A percentile compares a stretch with the other conserved stretches of the same genome.
phyloP scores from a whole-genome alignment of 2,797 vertebrate species.

The Fundulus diaphanus region DNA sequence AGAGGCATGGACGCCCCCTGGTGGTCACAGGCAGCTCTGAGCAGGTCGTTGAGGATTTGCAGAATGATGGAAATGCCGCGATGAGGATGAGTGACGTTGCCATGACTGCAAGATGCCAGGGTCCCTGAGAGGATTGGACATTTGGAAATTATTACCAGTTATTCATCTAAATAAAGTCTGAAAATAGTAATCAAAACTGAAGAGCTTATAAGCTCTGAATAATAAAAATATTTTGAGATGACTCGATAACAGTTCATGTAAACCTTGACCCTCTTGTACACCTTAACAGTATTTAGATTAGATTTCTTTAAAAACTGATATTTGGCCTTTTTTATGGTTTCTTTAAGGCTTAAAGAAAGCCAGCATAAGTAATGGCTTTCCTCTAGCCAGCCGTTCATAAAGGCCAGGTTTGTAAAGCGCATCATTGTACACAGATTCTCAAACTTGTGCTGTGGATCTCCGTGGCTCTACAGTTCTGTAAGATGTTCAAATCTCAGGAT shows the following conservation, averaged over 20 bases:
- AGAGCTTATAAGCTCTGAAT: too few relatives aligned
- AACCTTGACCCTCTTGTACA: not conserved
- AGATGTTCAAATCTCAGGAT: not conserved
- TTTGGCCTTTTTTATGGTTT: not conserved
- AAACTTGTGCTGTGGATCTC: not conserved
- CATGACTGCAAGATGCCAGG: slow-evolving; percentile 89
- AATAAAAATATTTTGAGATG: not conserved
- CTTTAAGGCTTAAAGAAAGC: too few relatives aligned
- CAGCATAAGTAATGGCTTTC: too few relatives aligned
- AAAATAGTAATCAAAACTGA: not conserved
- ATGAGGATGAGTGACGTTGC: slow-evolving; percentile 82
- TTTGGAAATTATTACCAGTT: not conserved
- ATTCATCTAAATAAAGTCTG: not conserved
- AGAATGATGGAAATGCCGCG: slow-evolving; percentile 91
- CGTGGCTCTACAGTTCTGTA: not conserved
- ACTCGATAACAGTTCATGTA: not conserved
- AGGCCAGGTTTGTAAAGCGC: not conserved
- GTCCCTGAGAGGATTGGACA: slow-evolving; percentile 79
- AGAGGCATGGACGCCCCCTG: slow-evolving; percentile 86
- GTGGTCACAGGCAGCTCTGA: slow-evolving; percentile 90
- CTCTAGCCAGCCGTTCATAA: not conserved
- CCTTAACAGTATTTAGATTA: not conserved
- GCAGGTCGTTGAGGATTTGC: slow-evolving; percentile 94
- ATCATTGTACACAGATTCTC: not conserved
- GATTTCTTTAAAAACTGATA: not conserved